phyloP scores from a whole-genome alignment of 2,888 invertebrate species.

The Pelosia muscerda region DNA sequence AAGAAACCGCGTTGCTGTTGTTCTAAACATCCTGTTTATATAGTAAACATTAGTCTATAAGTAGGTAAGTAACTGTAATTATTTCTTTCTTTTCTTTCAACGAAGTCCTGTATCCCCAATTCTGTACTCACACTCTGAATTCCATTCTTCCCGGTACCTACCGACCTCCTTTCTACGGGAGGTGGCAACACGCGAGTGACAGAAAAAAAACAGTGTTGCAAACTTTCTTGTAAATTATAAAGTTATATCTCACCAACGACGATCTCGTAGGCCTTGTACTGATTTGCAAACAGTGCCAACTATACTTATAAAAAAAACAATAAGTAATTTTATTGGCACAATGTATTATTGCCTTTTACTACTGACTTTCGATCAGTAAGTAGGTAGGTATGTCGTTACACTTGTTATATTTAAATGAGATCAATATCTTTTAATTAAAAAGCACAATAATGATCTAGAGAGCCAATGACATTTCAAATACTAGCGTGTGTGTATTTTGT shows the following conservation, averaged over 20 bases:
- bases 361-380: background rate
- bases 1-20: no score
- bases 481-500: background rate
- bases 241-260: no score
- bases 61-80: no score
- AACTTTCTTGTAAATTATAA: background rate
- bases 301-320: background rate
- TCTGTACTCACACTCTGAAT: no score
- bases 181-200: background rate
- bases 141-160: no score
- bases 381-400: background rate
- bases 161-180: no score
- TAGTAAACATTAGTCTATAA: no score
- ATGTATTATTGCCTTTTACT: background rate
- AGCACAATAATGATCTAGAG: background rate
- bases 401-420: background rate
- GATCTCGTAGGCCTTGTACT: background rate
- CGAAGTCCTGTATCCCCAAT: no score
- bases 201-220: background rate
- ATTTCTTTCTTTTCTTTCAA: no score
- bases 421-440: background rate
- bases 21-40: no score
- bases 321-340: no score
- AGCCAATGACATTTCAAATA: background rate
- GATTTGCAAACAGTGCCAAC: background rate